Conservation (phyloP, 1,140 invertebrate species). For the Drosophila repleta region DNA sequence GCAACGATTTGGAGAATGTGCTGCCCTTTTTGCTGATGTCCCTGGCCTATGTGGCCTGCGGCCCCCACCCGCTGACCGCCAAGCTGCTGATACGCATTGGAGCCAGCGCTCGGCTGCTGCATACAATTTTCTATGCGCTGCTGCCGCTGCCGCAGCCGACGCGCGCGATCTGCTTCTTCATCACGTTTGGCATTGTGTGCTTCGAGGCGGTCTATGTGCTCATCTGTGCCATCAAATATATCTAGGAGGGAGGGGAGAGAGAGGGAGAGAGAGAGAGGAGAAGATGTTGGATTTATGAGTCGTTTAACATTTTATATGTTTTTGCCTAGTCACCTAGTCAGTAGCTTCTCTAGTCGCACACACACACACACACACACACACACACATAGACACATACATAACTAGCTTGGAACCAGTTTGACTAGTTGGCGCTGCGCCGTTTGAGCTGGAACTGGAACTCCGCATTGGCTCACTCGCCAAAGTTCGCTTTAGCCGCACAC, state of each 20-base stretch:
- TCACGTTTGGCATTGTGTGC: slow-evolving; percentile 84
- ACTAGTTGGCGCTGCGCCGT: slow-evolving; percentile 17
- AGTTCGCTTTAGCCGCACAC: slow-evolving; percentile 31
- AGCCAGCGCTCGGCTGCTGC: slow-evolving; percentile 85
- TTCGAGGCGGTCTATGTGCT: slow-evolving; percentile 85
- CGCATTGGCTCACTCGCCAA: slow-evolving; percentile 29
- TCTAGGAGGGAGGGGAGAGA: slow-evolving; percentile 16
- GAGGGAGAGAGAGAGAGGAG: not conserved
- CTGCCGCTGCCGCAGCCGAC: slow-evolving; percentile 85
- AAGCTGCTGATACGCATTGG: slow-evolving; percentile 86
- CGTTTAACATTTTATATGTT: slow-evolving; percentile 13
- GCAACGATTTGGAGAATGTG: slow-evolving; percentile 89
- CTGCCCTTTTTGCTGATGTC: slow-evolving; percentile 86
- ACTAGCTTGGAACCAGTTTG: slow-evolving; percentile 65
- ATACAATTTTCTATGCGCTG: slow-evolving; percentile 87
- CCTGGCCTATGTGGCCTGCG: slow-evolving; percentile 85
- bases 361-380: slow-evolving; percentile 4
- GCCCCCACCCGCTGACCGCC: slow-evolving; percentile 85
- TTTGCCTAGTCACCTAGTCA: slow-evolving; percentile 31
- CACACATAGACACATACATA: not conserved
- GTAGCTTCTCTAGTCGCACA: slow-evolving; percentile 1
- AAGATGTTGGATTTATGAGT: slow-evolving; percentile 9
- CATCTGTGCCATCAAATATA: slow-evolving; percentile 52
- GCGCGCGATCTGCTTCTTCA: slow-evolving; percentile 85
- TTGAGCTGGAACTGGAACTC: not conserved